phyloP scores from a whole-genome alignment of 2,113 vertebrate species.

The Haemorhous mexicanus region DNA sequence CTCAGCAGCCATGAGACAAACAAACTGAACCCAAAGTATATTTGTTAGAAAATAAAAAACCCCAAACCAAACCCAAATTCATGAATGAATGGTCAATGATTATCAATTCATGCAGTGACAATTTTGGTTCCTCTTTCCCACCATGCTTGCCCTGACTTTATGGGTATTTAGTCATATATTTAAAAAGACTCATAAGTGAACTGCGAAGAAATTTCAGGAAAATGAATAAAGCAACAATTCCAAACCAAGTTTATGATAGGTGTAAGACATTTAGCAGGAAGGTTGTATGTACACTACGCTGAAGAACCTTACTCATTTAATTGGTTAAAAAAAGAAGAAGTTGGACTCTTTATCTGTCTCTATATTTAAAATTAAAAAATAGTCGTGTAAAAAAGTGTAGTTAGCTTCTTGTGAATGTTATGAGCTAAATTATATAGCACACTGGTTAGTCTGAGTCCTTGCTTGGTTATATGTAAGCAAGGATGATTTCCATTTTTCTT shows the following conservation, averaged over 20 bases:
- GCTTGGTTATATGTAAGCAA: background rate
- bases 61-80: background rate
- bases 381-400: background rate
- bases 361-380: constrained; percentile 7
- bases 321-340: background rate
- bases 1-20: background rate
- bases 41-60: background rate
- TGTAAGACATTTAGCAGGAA: background rate
- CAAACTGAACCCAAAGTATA: background rate
- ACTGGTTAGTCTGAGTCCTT: background rate
- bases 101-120: background rate
- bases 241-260: background rate
- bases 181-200: background rate
- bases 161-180: background rate
- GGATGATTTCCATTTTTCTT: background rate
- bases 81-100: background rate
- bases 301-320: background rate
- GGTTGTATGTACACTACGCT: background rate
- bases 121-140: background rate
- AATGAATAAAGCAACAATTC: background rate
- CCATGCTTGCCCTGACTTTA: background rate
- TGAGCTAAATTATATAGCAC: background rate
- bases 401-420: background rate
- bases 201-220: background rate
- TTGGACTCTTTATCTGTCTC: background rate